A percentile compares a stretch with the other conserved stretches of the same genome.
phyloP scores from a whole-genome alignment of 2,113 vertebrate genomes.

The Electrona antarctica region DNA sequence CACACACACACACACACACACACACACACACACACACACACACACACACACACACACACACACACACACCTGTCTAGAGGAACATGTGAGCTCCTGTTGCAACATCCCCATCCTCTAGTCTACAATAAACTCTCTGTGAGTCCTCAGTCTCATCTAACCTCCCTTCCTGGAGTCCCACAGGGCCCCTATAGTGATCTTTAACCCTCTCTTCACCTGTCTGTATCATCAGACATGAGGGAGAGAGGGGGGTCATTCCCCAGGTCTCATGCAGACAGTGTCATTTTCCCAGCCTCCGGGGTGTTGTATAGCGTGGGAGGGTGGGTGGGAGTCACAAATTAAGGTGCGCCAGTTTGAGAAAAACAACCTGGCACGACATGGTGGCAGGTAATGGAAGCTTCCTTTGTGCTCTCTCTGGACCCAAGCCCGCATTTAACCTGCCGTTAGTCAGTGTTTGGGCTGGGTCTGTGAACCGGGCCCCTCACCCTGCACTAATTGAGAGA shows the following conservation, averaged over 20 bases:
- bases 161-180: background rate
- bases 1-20: no score
- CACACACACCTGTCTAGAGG: background rate
- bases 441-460: slow-evolving; percentile 36
- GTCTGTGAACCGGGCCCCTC: slow-evolving; percentile 20
- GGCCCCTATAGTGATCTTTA: slow-evolving; percentile 8
- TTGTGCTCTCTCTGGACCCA: slow-evolving; percentile 33
- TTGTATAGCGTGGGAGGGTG: background rate
- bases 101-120: background rate
- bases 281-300: slow-evolving; percentile 39
- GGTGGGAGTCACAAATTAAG: slow-evolving; percentile 41
- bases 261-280: slow-evolving; percentile 28
- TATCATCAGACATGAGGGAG: slow-evolving; percentile 14
- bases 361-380: slow-evolving; percentile 21
- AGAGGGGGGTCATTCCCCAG: slow-evolving; percentile 21
- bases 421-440: slow-evolving; percentile 38
- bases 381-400: slow-evolving; percentile 48
- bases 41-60: background rate
- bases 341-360: slow-evolving; percentile 37
- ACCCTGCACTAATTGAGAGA: slow-evolving; percentile 42
- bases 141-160: slow-evolving; percentile 6
- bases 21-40: no score
- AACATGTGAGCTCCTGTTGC: no score
- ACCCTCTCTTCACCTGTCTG: slow-evolving; percentile 6
- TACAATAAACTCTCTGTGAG: slow-evolving; percentile 6